Conservation (phyloP, 1,140 invertebrate genomes). For the Aphelenchoides besseyi region DNA sequence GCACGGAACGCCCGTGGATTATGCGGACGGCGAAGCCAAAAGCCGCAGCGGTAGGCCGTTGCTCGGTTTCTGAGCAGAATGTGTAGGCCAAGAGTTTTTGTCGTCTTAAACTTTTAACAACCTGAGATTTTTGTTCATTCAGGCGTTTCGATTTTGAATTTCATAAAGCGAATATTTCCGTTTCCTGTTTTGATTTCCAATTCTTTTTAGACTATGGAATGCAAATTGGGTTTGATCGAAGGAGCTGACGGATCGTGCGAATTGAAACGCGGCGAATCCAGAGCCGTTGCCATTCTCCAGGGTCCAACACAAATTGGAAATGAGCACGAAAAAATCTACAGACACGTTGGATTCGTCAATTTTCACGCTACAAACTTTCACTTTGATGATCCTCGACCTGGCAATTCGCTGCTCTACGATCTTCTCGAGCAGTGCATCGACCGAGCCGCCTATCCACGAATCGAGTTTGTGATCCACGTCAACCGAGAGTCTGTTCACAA, state of each 20-base stretch:
- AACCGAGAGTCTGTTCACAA: constrained; percentile 2
- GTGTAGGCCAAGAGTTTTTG: too few species aligned
- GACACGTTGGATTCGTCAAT: constrained; percentile 17
- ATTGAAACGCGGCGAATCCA: constrained; percentile 8
- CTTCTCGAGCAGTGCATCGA: constrained; percentile 35
- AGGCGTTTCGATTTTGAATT: too few species aligned
- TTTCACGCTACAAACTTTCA: constrained; percentile 30
- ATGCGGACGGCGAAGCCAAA: too few species aligned
- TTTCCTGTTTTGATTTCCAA: too few species aligned
- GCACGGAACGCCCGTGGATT: too few species aligned
- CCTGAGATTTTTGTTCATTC: too few species aligned
- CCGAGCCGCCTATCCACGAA: constrained; percentile 32
- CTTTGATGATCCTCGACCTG: constrained; percentile 20
- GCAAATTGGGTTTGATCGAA: constrained; percentile 2
- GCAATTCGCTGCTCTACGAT: constrained; percentile 22
- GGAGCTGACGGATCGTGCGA: constrained; percentile 28
- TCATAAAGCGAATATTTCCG: too few species aligned
- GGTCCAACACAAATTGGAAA: constrained; percentile 18
- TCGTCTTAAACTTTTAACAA: too few species aligned
- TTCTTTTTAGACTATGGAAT: too few species aligned
- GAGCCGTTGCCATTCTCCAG: constrained; percentile 15
- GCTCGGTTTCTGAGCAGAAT: too few species aligned
- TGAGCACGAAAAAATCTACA: constrained; percentile 25
- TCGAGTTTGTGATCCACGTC: constrained; percentile 29
- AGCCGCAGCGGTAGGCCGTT: too few species aligned